Conservation (phyloP, 2,888 invertebrate species). For the Agrenia bidenticulata region DNA sequence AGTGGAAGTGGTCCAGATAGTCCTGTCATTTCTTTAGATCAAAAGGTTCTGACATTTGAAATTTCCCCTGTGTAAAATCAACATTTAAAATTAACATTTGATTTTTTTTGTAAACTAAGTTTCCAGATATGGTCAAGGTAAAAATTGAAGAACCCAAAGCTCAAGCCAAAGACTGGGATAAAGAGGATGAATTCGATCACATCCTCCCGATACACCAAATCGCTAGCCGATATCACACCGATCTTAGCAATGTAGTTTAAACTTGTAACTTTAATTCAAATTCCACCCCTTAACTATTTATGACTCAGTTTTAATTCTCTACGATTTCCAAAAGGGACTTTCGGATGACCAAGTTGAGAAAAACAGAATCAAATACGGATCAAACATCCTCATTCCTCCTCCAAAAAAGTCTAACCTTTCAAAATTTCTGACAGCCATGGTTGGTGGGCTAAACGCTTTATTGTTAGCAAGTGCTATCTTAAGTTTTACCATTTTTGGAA, state of each 20-base stretch:
- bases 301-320: neutral
- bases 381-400: slow-evolving; percentile 58
- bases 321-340: too few relatives aligned
- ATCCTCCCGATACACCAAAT: slow-evolving; percentile 43
- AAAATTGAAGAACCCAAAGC: slow-evolving; percentile 25
- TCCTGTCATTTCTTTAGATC: too few relatives aligned
- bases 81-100: neutral
- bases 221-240: slow-evolving; percentile 26
- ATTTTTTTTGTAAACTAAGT: slow-evolving; percentile 13
- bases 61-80: too few relatives aligned
- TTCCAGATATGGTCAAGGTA: slow-evolving; percentile 30
- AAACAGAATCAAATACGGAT: slow-evolving; percentile 56
- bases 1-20: too few relatives aligned
- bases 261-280: too few relatives aligned
- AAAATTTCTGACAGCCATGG: slow-evolving; percentile 60
- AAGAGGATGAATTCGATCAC: slow-evolving; percentile 44
- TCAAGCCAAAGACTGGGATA: slow-evolving; percentile 42
- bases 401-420: slow-evolving; percentile 60
- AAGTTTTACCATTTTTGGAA: slow-evolving; percentile 59
- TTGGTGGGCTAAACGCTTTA: slow-evolving; percentile 59
- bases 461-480: slow-evolving; percentile 59
- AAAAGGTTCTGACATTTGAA: too few relatives aligned
- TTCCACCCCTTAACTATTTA: neutral
- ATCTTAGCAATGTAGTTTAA: slow-evolving; percentile 21
- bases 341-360: slow-evolving; percentile 57